A percentile compares a stretch with the other conserved stretches of the same genome.
Evolutionary conservation across 2,888 invertebrate species (phyloP).

Genomic region (Pyrochroa serraticornis): DNA sequence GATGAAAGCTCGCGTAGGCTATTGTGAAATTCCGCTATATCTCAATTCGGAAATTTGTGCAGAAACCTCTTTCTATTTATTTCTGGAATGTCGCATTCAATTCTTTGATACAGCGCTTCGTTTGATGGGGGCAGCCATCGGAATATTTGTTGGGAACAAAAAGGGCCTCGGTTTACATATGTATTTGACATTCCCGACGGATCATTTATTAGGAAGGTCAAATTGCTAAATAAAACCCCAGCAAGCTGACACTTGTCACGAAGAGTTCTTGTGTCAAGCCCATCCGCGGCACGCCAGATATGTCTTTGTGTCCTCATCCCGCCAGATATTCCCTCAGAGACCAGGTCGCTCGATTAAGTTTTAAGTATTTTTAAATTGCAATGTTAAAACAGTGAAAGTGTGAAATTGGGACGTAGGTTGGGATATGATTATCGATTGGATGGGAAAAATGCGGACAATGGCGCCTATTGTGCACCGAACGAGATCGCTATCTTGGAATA

Average conservation of each 20-base stretch:
- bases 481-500: constrained; percentile 19
- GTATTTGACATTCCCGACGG: constrained; percentile 34
- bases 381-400: neutral
- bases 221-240: constrained; percentile 36
- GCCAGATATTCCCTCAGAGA: constrained; percentile 5
- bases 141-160: constrained; percentile 24
- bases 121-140: constrained; percentile 12
- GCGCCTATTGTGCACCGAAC: constrained; percentile 5
- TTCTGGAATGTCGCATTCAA: constrained; percentile 19
- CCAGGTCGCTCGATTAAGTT: constrained; percentile 12
- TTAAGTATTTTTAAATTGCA: constrained; percentile 19
- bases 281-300: constrained; percentile 22
- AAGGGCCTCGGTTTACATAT: constrained; percentile 22
- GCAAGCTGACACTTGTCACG: constrained; percentile 34
- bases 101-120: constrained; percentile 5
- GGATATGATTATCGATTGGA: neutral
- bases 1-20: constrained; percentile 12
- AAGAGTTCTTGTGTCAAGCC: constrained; percentile 22
- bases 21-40: constrained; percentile 19
- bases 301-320: constrained; percentile 20
- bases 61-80: constrained; percentile 17
- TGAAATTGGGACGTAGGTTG: neutral
- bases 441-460: neutral
- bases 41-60: constrained; percentile 18
- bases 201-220: constrained; percentile 38